Percentiles rank a stretch among this genome's conserved stretches.
Conservation (phyloP, 2,888 invertebrate species). For the Diaperis boleti region DNA sequence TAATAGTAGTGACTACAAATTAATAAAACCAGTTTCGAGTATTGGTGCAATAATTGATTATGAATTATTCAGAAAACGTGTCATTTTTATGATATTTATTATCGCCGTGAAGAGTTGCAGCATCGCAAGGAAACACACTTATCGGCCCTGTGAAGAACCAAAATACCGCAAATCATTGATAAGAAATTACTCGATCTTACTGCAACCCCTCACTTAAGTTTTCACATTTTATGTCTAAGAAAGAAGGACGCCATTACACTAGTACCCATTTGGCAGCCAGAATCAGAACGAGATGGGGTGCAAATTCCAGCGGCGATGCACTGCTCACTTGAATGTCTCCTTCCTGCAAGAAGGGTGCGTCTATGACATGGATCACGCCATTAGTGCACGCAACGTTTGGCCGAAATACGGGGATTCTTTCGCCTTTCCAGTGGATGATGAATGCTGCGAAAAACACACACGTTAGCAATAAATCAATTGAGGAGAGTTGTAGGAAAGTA, state of each 20-base stretch:
- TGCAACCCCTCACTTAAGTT: conserved; percentile 39
- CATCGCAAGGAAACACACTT: background rate
- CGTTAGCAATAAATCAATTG: too few species aligned
- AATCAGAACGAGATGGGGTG: conserved; percentile 64
- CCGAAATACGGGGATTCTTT: conserved; percentile 85
- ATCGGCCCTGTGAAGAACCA: background rate
- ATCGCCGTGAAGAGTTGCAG: conserved; percentile 22
- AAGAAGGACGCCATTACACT: conserved; percentile 46
- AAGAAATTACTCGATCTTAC: background rate
- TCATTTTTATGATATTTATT: conserved; percentile 36
- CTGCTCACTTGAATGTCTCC: conserved; percentile 83
- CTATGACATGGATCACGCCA: conserved; percentile 95
- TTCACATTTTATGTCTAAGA: conserved; percentile 3
- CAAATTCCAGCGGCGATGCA: conserved; percentile 54
- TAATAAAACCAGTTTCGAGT: conserved; percentile 19
- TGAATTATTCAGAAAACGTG: conserved; percentile 30
- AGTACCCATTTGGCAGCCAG: conserved; percentile 59
- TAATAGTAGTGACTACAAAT: conserved; percentile 8
- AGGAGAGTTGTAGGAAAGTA: too few species aligned
- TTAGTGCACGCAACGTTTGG: conserved; percentile 96
- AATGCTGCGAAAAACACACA: conserved; percentile 71
- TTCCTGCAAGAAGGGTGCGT: conserved; percentile 85
- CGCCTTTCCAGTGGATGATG: conserved; percentile 86
- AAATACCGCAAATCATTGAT: background rate
- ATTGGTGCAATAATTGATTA: conserved; percentile 39